Conservation (phyloP, 2,888 invertebrate genomes). For the Saturnia pavonia region DNA sequence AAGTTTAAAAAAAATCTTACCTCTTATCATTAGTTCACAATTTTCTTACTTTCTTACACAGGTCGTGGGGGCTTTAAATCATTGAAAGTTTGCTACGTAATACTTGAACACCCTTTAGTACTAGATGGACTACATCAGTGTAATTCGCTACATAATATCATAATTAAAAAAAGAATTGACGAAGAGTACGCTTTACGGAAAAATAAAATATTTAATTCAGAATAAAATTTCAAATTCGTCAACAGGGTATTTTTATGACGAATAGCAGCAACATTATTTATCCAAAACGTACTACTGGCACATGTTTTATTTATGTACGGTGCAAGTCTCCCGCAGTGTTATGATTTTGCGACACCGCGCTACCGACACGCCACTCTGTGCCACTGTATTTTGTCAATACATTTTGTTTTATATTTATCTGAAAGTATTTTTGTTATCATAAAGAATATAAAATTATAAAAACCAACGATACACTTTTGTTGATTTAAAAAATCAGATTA, state of each 20-base stretch:
- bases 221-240: not conserved
- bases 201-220: not conserved
- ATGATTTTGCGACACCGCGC: constrained; percentile 57
- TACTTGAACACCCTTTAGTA: too few relatives aligned
- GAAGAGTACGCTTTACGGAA: not conserved
- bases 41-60: too few relatives aligned
- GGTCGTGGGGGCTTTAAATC: too few relatives aligned
- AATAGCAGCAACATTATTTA: constrained; percentile 54
- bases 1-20: too few relatives aligned
- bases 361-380: not conserved
- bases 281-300: constrained; percentile 36
- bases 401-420: not conserved
- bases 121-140: too few relatives aligned
- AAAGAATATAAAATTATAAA: too few relatives aligned
- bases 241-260: constrained; percentile 28
- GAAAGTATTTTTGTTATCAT: too few relatives aligned
- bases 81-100: too few relatives aligned
- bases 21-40: too few relatives aligned
- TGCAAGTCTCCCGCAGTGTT: constrained; percentile 60
- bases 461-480: too few relatives aligned
- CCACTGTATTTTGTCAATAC: not conserved
- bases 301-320: constrained; percentile 53
- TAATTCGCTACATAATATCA: too few relatives aligned
- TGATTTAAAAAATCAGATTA: too few relatives aligned
- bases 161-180: not conserved